These are phyloP conservation scores for Sycophila texana DNA, from an alignment of 2,888 invertebrate species.

Conservation along the genomic window DNA sequence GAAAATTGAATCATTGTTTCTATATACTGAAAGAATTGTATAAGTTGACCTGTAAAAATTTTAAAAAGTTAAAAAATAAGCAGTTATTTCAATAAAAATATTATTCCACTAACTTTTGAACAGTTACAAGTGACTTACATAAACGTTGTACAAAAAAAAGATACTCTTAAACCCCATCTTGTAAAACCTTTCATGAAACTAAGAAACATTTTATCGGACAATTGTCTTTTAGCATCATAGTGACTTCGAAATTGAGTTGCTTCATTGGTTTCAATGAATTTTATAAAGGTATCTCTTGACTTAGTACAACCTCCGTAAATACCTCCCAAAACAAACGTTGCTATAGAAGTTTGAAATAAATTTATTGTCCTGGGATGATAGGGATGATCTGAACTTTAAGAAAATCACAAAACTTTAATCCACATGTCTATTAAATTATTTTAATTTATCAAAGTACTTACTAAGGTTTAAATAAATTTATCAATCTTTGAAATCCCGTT, in stretches of 20 bases:
- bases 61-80: background rate
- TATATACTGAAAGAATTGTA: conserved; percentile 82
- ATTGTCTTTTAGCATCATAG: conserved; percentile 83
- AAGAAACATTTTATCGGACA: conserved; percentile 83
- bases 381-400: conserved; percentile 20
- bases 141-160: conserved; percentile 82
- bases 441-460: conserved; percentile 57
- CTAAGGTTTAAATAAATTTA: conserved; percentile 60
- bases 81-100: background rate
- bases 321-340: conserved; percentile 78
- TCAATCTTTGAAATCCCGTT: conserved; percentile 60
- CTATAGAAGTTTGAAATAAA: conserved; percentile 1
- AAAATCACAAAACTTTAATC: background rate
- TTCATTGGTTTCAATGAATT: conserved; percentile 85
- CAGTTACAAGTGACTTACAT: conserved; percentile 76
- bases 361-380: conserved; percentile 30
- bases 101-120: background rate
- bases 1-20: conserved; percentile 81
- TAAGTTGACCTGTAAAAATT: conserved; percentile 79
- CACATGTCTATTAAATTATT: background rate
- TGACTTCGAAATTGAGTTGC: conserved; percentile 83
- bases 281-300: conserved; percentile 80
- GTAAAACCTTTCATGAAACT: conserved; percentile 85
- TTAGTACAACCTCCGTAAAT: conserved; percentile 80
- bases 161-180: conserved; percentile 83